Base-by-base conservation (phyloP, 2,113 vertebrate genomes). In the Anguilla japonica region DNA sequence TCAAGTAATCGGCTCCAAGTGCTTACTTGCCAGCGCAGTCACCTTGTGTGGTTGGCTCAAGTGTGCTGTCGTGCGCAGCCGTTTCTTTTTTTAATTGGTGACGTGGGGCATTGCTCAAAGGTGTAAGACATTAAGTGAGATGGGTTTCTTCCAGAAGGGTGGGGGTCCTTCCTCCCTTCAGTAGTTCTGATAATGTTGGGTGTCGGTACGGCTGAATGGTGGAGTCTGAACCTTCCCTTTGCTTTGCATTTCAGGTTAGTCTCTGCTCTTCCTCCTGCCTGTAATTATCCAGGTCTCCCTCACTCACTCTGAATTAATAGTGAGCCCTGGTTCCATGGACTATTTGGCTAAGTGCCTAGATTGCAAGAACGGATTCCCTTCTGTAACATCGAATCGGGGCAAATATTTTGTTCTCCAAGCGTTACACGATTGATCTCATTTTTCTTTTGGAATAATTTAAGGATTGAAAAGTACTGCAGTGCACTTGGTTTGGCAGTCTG, bases 401-500 rank as follows among this genome's bases (percentile, higher is more conserved):
- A 53, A 14, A 53, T 82, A 2, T 39, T 83, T 81, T 81, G 39
- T 81, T 46, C 40, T 57, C 22, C 56, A 75, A 9, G 9, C 53
- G 6, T 34, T 29, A 75, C 29, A 75, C 71, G 1, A 34, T 75
- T 34, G 71, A 75, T 75, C n/a, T 29, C 71, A 29, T 75, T 34
- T 87, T 13, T 14, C 26, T 71, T 71, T 60, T 75, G 71, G n/a
- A 75, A 75, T 34, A 34, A 75, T 29, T 83, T 60, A 39, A 60
- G 63, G 50, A 91, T 94, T 94, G 94, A 93, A 93, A 96, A 95
- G 94, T 94, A 94, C 93, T 93, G 93, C 94, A 92, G 94, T 96
- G 95, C 95, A 96, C 96, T 96, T 94, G 95, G 95, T 89, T 95
- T 96, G 95, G 94, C 94, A 91, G 94, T 95, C 95, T 95, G 26